Percentiles rank a stretch among this genome's conserved stretches.
These are phyloP conservation scores for Macrotrachela quadricornifera DNA, from an alignment of 1,140 invertebrate species.

Conservation along the genomic window DNA sequence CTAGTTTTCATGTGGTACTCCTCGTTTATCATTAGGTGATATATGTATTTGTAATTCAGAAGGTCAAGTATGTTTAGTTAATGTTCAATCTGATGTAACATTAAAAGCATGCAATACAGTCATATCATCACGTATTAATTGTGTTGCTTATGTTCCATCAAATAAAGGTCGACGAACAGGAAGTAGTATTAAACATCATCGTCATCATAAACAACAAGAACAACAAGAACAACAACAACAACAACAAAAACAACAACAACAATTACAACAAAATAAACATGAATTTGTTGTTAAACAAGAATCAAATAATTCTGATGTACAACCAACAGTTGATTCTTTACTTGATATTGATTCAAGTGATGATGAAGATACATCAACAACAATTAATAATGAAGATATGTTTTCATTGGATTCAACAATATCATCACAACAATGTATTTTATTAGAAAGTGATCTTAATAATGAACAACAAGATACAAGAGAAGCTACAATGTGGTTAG, in stretches of 20 bases:
- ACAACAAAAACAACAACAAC: too few relatives aligned
- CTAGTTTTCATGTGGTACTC: conserved; percentile 71
- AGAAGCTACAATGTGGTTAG: conserved; percentile 68
- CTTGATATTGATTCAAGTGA: conserved; percentile 3
- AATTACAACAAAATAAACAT: too few relatives aligned
- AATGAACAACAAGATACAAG: too few relatives aligned
- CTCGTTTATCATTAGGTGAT: conserved; percentile 47
- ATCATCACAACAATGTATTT: too few relatives aligned
- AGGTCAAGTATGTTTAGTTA: conserved; percentile 79
- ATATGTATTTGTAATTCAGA: conserved; percentile 94
- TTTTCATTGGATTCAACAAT: too few relatives aligned
- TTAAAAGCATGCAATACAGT: conserved; percentile 90
- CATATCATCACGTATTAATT: conserved; percentile 73
- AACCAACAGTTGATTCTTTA: background rate
- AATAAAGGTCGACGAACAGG: conserved; percentile 8
- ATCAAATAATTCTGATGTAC: too few relatives aligned
- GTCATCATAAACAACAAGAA: too few relatives aligned
- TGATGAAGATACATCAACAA: background rate
- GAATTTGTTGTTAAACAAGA: too few relatives aligned
- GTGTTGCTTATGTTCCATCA: conserved; percentile 65
- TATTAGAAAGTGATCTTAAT: too few relatives aligned
- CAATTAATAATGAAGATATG: background rate
- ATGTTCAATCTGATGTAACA: conserved; percentile 64
- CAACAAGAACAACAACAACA: too few relatives aligned
- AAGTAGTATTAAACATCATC: background rate